Evolutionary conservation across 2,797 vertebrate species (phyloP).

Genomic region (Ambastaia sidthimunki): DNA sequence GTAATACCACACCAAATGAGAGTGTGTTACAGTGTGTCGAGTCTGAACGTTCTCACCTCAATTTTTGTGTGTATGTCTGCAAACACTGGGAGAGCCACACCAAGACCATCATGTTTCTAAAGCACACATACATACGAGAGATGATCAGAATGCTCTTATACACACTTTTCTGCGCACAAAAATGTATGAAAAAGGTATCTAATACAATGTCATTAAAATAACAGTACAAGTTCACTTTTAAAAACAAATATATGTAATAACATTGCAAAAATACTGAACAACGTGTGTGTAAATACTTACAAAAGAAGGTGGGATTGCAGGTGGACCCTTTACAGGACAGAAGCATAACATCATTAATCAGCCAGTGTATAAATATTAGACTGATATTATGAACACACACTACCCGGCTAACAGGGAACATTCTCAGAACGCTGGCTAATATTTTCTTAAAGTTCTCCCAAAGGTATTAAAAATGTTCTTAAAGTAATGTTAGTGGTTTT

Average conservation of each 20-base stretch:
- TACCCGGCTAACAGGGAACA: background rate
- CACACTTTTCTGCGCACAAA: too few species aligned
- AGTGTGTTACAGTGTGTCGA: background rate
- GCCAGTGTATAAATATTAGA: background rate
- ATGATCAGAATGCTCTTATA: background rate
- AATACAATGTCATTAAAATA: too few species aligned
- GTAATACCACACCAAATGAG: background rate
- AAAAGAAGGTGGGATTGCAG: slow-evolving; percentile 77
- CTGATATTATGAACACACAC: background rate
- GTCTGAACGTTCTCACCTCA: slow-evolving; percentile 76
- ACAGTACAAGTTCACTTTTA: too few species aligned
- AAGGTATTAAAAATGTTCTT: too few species aligned
- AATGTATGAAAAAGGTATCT: too few species aligned
- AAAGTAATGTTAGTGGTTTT: too few species aligned
- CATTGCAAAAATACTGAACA: slow-evolving; percentile 8
- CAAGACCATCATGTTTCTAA: slow-evolving; percentile 83
- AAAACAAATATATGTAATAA: too few species aligned
- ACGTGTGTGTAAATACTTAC: slow-evolving; percentile 79
- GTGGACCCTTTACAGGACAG: slow-evolving; percentile 80
- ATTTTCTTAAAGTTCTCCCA: too few species aligned
- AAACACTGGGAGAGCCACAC: slow-evolving; percentile 76
- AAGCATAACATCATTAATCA: slow-evolving; percentile 25
- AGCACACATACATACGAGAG: background rate
- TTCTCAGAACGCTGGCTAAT: too few species aligned
- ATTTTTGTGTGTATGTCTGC: slow-evolving; percentile 78